These are phyloP conservation scores for Chiroxiphia lanceolata DNA, from an alignment of 2,797 vertebrate species.

Conservation along the genomic window DNA sequence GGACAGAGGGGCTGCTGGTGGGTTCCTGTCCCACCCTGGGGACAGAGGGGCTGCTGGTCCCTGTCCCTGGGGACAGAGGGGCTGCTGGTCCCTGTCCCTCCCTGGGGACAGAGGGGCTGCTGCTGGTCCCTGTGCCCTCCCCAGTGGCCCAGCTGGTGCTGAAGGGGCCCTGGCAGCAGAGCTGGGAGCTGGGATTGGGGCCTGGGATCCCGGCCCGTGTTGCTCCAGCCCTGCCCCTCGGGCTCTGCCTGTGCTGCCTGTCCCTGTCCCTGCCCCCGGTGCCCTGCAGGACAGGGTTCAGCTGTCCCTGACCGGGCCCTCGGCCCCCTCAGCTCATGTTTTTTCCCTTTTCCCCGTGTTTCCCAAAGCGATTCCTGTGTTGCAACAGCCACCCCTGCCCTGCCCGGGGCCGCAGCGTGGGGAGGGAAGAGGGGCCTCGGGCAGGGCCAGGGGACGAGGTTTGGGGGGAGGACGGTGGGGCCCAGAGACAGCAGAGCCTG, in stretches of 20 bases:
- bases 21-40: too few species aligned
- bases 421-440: fast-evolving
- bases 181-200: not conserved
- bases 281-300: not conserved
- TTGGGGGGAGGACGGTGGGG: not conserved
- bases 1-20: too few species aligned
- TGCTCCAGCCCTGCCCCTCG: not conserved
- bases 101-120: too few species aligned
- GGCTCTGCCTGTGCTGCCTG: not conserved
- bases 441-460: fast-evolving
- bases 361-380: not conserved
- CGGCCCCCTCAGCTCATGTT: not conserved
- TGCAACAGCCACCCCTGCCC: not conserved
- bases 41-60: too few species aligned
- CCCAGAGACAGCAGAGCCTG: not conserved
- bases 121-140: too few species aligned
- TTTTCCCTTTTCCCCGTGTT: not conserved
- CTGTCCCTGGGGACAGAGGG: too few species aligned
- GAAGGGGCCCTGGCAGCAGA: not conserved
- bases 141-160: not conserved
- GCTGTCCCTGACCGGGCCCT: not conserved
- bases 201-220: not conserved
- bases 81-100: too few species aligned
- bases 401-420: not conserved
- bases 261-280: too few species aligned